Conservation (phyloP, 2,797 vertebrate genomes). For the Lerista edwardsae region DNA sequence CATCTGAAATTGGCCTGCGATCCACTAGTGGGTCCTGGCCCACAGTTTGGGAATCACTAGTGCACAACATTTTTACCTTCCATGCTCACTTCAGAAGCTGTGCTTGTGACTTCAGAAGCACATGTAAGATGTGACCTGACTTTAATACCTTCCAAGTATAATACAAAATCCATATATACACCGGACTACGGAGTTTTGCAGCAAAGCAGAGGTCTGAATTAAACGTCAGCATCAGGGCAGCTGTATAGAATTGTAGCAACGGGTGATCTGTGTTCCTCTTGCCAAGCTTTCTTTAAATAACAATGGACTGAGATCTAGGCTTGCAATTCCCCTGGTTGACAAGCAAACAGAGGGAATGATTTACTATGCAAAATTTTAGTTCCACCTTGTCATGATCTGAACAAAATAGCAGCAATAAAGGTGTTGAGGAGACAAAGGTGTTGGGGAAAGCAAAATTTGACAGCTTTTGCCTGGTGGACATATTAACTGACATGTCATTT, state of each 20-base stretch:
- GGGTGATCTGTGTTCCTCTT: conserved; percentile 53
- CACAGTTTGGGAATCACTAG: too few relatives aligned
- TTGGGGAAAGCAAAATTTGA: conserved; percentile 67
- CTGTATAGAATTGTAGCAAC: conserved; percentile 59
- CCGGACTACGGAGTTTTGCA: conserved; percentile 45
- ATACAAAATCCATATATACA: too few relatives aligned
- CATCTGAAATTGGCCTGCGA: too few relatives aligned
- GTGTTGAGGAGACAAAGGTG: conserved; percentile 66
- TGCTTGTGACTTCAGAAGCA: too few relatives aligned
- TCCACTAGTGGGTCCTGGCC: too few relatives aligned
- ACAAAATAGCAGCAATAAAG: conserved; percentile 65
- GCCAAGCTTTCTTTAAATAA: conserved; percentile 53
- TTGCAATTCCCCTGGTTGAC: conserved; percentile 64
- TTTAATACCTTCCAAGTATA: too few relatives aligned
- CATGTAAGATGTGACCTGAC: too few relatives aligned
- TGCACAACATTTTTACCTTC: too few relatives aligned
- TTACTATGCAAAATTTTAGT: conserved; percentile 64
- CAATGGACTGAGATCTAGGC: conserved; percentile 62
- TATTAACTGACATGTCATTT: conserved; percentile 58
- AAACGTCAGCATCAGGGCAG: conserved; percentile 59
- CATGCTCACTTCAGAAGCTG: too few relatives aligned
- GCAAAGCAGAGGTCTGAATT: conserved; percentile 47
- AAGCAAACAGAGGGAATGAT: conserved; percentile 57
- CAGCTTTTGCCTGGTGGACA: conserved; percentile 65
- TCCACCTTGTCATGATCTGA: conserved; percentile 60